These are phyloP conservation scores for Rhadina sibilatrix DNA, from an alignment of 2,113 vertebrate genomes.

Conservation along the genomic window DNA sequence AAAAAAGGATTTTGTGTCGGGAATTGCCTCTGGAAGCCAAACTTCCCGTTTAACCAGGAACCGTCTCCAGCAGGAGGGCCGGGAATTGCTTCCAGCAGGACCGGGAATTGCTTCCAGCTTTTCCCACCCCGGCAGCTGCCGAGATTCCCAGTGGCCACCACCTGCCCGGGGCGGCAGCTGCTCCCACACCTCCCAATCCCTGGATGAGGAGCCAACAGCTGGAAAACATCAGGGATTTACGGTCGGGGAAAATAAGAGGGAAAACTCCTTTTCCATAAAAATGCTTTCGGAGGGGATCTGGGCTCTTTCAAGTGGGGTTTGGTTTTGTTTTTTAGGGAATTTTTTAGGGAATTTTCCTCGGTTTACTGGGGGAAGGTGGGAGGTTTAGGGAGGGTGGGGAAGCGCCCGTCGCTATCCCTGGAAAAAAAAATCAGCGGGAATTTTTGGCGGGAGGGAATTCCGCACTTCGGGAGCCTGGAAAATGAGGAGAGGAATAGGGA, in stretches of 20 bases:
- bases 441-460: background rate
- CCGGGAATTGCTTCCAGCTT: background rate
- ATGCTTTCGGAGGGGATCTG: slow-evolving; percentile 35
- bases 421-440: background rate
- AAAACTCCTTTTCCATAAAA: slow-evolving; percentile 52
- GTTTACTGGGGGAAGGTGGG: background rate
- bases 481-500: background rate
- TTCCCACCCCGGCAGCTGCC: background rate
- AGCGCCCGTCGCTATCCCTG: fast-evolving
- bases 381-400: background rate
- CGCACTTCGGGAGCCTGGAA: fast-evolving
- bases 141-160: background rate
- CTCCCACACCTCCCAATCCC: background rate
- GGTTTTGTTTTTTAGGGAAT: background rate
- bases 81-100: background rate
- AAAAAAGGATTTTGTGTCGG: fast-evolving
- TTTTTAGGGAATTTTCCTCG: fast-evolving
- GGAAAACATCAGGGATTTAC: slow-evolving; percentile 69
- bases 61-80: fast-evolving
- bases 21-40: background rate
- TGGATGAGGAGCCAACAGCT: slow-evolving; percentile 59
- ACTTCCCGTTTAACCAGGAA: background rate
- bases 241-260: background rate
- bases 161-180: background rate
- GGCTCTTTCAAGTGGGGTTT: slow-evolving; percentile 20